A percentile compares a stretch with the other conserved stretches of the same genome.
phyloP scores from a whole-genome alignment of 2,888 invertebrate genomes.

The Leucania comma region DNA sequence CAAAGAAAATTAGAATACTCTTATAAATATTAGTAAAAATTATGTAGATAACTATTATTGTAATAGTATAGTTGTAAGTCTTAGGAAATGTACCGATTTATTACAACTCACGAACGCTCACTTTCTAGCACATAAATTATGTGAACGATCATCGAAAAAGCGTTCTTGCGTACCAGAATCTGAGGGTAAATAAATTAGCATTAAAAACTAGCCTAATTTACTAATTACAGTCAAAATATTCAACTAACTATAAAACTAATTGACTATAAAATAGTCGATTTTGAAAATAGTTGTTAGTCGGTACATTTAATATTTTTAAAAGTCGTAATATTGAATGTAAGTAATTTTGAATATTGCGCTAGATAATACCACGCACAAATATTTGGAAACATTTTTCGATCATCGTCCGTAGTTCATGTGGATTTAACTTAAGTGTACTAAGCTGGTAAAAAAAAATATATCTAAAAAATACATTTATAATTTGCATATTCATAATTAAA shows the following conservation, averaged over 20 bases:
- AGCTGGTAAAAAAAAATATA: background rate
- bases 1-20: slow-evolving; percentile 82
- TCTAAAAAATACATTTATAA: background rate
- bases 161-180: background rate
- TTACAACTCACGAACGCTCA: slow-evolving; percentile 13
- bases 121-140: background rate
- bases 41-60: slow-evolving; percentile 62
- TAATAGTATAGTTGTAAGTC: slow-evolving; percentile 54
- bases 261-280: slow-evolving; percentile 56
- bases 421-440: slow-evolving; percentile 36
- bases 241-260: slow-evolving; percentile 26
- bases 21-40: slow-evolving; percentile 73
- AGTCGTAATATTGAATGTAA: slow-evolving; percentile 50
- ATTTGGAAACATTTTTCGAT: slow-evolving; percentile 63
- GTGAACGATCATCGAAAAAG: background rate
- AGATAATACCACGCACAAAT: slow-evolving; percentile 64
- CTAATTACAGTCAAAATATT: slow-evolving; percentile 20
- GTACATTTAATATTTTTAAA: slow-evolving; percentile 60
- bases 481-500: too few relatives aligned
- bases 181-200: background rate
- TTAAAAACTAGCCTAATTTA: slow-evolving; percentile 23
- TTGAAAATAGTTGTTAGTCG: slow-evolving; percentile 37
- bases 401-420: slow-evolving; percentile 43
- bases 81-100: slow-evolving; percentile 58
- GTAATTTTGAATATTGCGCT: slow-evolving; percentile 63